Conservation (phyloP, 1,140 invertebrate genomes). For the Drosophila bocki region DNA sequence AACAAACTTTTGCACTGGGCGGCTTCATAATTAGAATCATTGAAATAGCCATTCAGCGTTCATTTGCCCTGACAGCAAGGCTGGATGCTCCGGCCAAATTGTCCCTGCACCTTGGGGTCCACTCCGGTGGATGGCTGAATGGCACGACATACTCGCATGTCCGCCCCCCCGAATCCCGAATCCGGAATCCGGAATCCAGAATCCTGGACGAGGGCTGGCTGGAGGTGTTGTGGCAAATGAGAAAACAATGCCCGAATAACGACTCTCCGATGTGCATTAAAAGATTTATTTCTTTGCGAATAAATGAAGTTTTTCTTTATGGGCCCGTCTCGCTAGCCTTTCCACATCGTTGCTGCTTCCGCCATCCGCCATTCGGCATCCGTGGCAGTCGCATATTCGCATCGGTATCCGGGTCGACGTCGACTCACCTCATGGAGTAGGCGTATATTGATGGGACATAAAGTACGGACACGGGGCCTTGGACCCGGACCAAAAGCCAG, state of each 20-base stretch:
- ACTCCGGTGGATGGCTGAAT: conserved; percentile 38
- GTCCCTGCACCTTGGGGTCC: conserved; percentile 41
- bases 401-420: neutral
- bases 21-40: conserved; percentile 78
- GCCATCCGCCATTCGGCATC: neutral
- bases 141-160: conserved; percentile 53
- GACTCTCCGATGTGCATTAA: conserved; percentile 83
- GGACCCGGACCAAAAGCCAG: neutral
- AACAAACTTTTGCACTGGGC: conserved; percentile 72
- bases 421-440: conserved; percentile 31
- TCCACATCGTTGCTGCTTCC: conserved; percentile 29
- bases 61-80: conserved; percentile 40
- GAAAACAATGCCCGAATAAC: conserved; percentile 83
- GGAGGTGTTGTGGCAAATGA: conserved; percentile 79
- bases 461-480: conserved; percentile 19
- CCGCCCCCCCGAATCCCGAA: neutral
- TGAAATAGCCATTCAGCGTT: conserved; percentile 73
- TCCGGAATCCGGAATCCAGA: neutral
- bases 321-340: conserved; percentile 29
- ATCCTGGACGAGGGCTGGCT: conserved; percentile 1
- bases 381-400: neutral
- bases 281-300: conserved; percentile 83
- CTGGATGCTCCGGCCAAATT: conserved; percentile 36
- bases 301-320: conserved; percentile 81
- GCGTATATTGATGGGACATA: conserved; percentile 47